Percentiles rank a stretch among this genome's conserved stretches.
phyloP scores from a whole-genome alignment of 2,888 invertebrate genomes.

The Lithosia quadra region DNA sequence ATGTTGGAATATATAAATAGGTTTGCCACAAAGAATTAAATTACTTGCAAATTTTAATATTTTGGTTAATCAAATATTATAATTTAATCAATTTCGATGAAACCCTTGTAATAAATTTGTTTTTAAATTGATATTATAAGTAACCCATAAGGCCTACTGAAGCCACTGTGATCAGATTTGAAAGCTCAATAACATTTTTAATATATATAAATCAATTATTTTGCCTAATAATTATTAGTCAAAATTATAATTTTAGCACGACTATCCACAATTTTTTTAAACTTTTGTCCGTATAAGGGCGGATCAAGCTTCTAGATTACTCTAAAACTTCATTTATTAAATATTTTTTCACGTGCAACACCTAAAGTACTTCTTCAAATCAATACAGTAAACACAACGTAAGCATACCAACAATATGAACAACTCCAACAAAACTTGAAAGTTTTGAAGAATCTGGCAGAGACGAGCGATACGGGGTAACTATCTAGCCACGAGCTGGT shows the following conservation, averaged over 20 bases:
- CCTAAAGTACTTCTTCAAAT: too few relatives aligned
- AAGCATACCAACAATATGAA: background rate
- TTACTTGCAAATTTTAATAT: background rate
- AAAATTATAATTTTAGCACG: too few relatives aligned
- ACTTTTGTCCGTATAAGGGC: too few relatives aligned
- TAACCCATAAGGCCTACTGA: background rate
- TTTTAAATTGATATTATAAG: background rate
- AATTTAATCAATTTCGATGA: slow-evolving; percentile 9
- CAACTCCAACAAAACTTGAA: background rate
- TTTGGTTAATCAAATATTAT: slow-evolving; percentile 2
- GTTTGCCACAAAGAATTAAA: background rate
- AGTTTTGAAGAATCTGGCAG: slow-evolving; percentile 1
- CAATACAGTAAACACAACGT: background rate
- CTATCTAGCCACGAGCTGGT: background rate
- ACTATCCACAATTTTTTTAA: too few relatives aligned
- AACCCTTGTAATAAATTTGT: background rate
- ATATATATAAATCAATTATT: background rate
- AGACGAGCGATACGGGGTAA: background rate
- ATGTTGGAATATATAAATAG: slow-evolving; percentile 4
- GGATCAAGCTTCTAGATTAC: too few relatives aligned
- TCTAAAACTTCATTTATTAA: too few relatives aligned
- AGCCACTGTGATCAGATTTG: background rate
- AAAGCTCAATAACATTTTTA: background rate
- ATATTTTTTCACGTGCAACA: too few relatives aligned
- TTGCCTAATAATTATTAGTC: background rate